phyloP scores from a whole-genome alignment of 2,113 vertebrate species.

The Motacilla alba region DNA sequence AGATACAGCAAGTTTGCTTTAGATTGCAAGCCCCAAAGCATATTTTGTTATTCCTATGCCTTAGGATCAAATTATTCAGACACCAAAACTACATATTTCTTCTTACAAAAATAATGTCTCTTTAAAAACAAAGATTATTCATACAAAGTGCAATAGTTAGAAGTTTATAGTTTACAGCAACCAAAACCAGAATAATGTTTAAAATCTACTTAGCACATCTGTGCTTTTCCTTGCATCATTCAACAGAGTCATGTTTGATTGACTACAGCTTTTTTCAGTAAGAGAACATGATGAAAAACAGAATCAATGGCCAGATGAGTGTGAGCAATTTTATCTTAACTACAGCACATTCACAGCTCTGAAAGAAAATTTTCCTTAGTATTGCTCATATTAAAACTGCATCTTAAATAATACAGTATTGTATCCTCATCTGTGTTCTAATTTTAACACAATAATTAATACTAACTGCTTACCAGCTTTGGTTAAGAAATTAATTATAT shows the following conservation, averaged over 20 bases:
- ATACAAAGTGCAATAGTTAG: neutral
- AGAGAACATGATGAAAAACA: constrained; percentile 3
- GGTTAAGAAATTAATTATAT: constrained; percentile 37
- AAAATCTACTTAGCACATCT: neutral
- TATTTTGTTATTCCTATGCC: neutral
- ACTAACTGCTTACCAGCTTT: neutral
- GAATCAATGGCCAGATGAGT: neutral
- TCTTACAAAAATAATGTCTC: neutral
- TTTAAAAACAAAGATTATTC: neutral
- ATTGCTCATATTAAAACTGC: neutral
- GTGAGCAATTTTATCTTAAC: constrained; percentile 10
- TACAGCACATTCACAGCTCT: constrained; percentile 22
- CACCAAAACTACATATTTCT: neutral
- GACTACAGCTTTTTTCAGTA: neutral
- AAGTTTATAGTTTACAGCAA: neutral
- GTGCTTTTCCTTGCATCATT: neutral
- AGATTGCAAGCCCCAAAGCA: neutral
- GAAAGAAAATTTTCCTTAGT: neutral
- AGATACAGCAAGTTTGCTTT: neutral
- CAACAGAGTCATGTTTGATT: neutral
- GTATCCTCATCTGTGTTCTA: neutral
- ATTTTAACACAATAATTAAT: constrained; percentile 33
- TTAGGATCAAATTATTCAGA: neutral
- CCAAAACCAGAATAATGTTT: neutral
- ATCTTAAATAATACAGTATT: neutral